A percentile compares a stretch with the other conserved stretches of the same genome.
phyloP scores from a whole-genome alignment of 2,113 vertebrate species.

The Gymnogyps californianus region DNA sequence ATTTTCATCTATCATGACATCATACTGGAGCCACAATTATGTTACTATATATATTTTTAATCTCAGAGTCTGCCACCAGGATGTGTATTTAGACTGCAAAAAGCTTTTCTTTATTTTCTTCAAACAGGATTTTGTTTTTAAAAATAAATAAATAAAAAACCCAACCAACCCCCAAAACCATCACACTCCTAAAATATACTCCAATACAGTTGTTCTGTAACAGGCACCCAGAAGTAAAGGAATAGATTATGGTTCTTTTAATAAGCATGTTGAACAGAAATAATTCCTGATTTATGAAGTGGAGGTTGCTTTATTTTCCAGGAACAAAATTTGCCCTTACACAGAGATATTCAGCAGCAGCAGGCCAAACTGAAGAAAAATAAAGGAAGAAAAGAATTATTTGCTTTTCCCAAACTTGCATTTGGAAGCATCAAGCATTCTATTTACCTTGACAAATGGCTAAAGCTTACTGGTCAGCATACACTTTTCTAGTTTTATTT shows the following conservation, averaged over 20 bases:
- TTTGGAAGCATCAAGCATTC: not conserved
- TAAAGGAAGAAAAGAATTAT: not conserved
- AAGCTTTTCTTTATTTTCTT: not conserved
- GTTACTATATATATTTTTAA: not conserved
- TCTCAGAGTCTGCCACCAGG: not conserved
- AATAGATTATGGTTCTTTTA: not conserved
- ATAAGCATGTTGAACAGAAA: not conserved
- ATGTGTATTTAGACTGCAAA: not conserved
- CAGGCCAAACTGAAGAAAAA: not conserved
- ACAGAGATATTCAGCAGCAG: not conserved
- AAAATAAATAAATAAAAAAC: not conserved
- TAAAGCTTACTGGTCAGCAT: not conserved
- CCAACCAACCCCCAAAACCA: too few species aligned
- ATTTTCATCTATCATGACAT: not conserved
- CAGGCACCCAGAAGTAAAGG: not conserved
- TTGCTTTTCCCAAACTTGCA: not conserved
- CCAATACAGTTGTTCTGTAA: not conserved
- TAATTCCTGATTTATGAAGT: not conserved
- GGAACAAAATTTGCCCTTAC: not conserved
- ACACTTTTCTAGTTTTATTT: not conserved
- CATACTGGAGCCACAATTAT: not conserved
- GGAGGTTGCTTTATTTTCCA: not conserved
- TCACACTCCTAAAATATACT: not conserved
- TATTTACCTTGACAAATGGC: not conserved
- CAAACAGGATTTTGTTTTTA: not conserved